Evolutionary conservation across 2,113 vertebrate genomes (phyloP), one percentile per base, ranked within the genome.

Genomic region (Chascanopsetta lugubris): DNA sequence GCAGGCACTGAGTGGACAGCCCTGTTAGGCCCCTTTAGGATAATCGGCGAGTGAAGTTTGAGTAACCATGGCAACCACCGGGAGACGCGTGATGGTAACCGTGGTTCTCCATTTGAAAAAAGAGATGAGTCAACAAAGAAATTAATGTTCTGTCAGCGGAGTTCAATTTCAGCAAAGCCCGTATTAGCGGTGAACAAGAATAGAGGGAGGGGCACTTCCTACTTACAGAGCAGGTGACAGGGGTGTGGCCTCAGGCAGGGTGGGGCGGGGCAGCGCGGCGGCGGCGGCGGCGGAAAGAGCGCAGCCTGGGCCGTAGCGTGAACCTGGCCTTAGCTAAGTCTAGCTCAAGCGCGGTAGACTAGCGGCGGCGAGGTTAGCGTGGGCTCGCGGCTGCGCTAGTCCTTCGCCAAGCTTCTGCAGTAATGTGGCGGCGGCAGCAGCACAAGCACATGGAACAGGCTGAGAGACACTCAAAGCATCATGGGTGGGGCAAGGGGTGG

Each of bases 401-500:
- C 95, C 94, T n/a, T 93, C 93, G 94, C 95, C 95, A 94, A 95
- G 94, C 94, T 94, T 95, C 95, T 95, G 95, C n/a, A n/a, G n/a
- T 94, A 95, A 94, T 85, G 86, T 89, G 58, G 79, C 83, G 57
- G 84, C 78, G 92, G 94, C 93, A 94, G 95, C 94, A 91, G 93
- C 93, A 97, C 90, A 95, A 96, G 94, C 96, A 95, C 95, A 98
- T 92, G 94, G 93, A 85, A 95, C 95, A 96, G 93, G 96, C 94
- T 94, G 92, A 96, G 93, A 98, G 95, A 99, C 95, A 98, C 94
- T 95, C 94, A 98, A 97, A 97, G 96, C 96, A 93, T 96, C 94
- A 98, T 98, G 97, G 94, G 94, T 91, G 89, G 86, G 90, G 82
- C 67, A 88, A n/a, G n/a, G n/a, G n/a, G n/a, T n/a, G 87, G 56